Evolutionary conservation across 1,140 invertebrate species (phyloP).

Genomic region (Monomorium pharaonis): DNA sequence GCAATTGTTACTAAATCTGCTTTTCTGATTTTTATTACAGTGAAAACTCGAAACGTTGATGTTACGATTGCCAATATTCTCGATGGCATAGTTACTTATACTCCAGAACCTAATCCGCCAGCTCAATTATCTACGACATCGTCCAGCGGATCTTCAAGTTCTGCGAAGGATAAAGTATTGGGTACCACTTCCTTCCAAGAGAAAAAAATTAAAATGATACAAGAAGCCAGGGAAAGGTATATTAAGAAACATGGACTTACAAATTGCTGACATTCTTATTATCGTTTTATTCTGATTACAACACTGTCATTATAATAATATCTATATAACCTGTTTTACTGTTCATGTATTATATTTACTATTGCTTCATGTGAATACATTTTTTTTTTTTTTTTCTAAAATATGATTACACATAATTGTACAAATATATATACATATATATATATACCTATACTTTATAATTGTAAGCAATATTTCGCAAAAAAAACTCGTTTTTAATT

Average conservation of each 20-base stretch:
- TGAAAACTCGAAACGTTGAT: constrained; percentile 91
- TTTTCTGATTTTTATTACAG: constrained; percentile 84
- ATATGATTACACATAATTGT: constrained; percentile 59
- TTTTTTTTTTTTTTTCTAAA: constrained; percentile 80
- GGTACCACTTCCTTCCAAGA: constrained; percentile 90
- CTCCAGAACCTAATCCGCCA: constrained; percentile 85
- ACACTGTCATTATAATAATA: constrained; percentile 65
- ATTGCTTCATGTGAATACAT: constrained; percentile 80
- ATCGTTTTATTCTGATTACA: constrained; percentile 65
- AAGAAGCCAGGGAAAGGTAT: constrained; percentile 91
- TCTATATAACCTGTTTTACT: constrained; percentile 75
- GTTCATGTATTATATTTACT: constrained; percentile 82
- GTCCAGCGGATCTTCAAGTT: constrained; percentile 84
- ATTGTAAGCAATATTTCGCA: not conserved
- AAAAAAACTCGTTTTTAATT: constrained; percentile 14
- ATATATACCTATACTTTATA: constrained; percentile 50
- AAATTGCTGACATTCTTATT: constrained; percentile 80
- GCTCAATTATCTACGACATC: constrained; percentile 56
- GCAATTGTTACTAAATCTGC: constrained; percentile 21
- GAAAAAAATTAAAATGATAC: constrained; percentile 91
- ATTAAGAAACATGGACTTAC: constrained; percentile 91
- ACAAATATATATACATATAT: constrained; percentile 49
- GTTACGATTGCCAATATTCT: constrained; percentile 93
- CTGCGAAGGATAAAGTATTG: constrained; percentile 87
- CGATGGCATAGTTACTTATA: constrained; percentile 89